phyloP scores from a whole-genome alignment of 2,888 invertebrate genomes.

The Steromphala cineraria region DNA sequence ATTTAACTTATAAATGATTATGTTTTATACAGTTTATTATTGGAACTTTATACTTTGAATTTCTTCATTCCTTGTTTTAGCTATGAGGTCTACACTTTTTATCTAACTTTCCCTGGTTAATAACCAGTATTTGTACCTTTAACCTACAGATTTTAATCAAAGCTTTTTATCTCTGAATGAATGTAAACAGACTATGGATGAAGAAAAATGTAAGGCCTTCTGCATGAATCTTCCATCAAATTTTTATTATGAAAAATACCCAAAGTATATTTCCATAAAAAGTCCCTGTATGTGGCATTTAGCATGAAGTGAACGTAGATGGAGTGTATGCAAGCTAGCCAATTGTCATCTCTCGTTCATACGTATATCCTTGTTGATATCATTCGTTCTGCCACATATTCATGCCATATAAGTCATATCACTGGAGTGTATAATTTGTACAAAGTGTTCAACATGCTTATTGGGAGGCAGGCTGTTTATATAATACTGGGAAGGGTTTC shows the following conservation, averaged over 20 bases:
- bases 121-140: too few species aligned
- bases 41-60: background rate
- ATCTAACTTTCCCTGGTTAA: too few species aligned
- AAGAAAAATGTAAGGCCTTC: too few species aligned
- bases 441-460: conserved; percentile 4
- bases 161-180: too few species aligned
- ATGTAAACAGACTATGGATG: too few species aligned
- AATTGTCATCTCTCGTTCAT: conserved; percentile 4
- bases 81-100: too few species aligned
- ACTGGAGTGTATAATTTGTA: conserved; percentile 17
- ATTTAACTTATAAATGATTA: conserved; percentile 5
- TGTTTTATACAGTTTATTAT: conserved; percentile 15
- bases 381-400: background rate
- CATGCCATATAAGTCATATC: conserved; percentile 16
- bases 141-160: too few species aligned
- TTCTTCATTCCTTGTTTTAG: background rate
- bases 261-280: background rate
- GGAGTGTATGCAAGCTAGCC: conserved; percentile 19
- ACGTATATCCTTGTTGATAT: conserved; percentile 15
- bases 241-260: background rate
- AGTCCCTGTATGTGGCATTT: background rate
- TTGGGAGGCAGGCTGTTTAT: conserved; percentile 2
- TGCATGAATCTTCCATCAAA: too few species aligned
- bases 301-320: background rate
- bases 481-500: background rate